A percentile compares a stretch with the other conserved stretches of the same genome.
Conservation (phyloP, 2,888 invertebrate genomes). For the Vesta saturnalis region DNA sequence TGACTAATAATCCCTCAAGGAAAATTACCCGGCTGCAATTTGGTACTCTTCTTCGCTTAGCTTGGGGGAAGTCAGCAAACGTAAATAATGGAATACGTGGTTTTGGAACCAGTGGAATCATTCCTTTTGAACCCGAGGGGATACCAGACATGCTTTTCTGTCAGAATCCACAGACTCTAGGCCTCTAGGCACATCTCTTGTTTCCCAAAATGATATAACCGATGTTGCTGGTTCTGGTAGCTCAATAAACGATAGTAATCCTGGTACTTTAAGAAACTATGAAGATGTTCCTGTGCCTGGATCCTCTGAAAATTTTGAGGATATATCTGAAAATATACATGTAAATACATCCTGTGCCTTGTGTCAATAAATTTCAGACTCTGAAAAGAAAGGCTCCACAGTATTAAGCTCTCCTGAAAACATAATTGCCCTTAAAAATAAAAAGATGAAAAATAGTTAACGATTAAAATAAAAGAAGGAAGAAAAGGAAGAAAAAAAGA, state of each 20-base stretch:
- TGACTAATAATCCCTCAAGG: neutral
- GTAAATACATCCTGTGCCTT: conserved; percentile 22
- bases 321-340: conserved; percentile 3
- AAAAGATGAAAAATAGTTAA: conserved; percentile 8
- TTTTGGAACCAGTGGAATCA: conserved; percentile 14
- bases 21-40: too few species aligned
- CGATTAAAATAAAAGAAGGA: neutral
- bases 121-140: conserved; percentile 7
- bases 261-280: neutral
- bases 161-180: neutral
- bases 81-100: conserved; percentile 8
- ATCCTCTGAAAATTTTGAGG: neutral
- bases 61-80: neutral
- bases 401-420: conserved; percentile 20
- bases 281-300: neutral
- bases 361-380: conserved; percentile 9
- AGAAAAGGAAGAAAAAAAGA: neutral
- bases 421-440: conserved; percentile 12
- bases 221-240: conserved; percentile 8
- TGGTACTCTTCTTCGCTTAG: too few species aligned
- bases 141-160: neutral
- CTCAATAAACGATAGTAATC: conserved; percentile 6
- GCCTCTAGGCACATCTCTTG: neutral
- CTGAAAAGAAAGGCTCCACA: conserved; percentile 17
- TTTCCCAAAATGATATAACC: neutral